Conservation (phyloP, 2,113 vertebrate species). For the Pygoscelis antarcticus region DNA sequence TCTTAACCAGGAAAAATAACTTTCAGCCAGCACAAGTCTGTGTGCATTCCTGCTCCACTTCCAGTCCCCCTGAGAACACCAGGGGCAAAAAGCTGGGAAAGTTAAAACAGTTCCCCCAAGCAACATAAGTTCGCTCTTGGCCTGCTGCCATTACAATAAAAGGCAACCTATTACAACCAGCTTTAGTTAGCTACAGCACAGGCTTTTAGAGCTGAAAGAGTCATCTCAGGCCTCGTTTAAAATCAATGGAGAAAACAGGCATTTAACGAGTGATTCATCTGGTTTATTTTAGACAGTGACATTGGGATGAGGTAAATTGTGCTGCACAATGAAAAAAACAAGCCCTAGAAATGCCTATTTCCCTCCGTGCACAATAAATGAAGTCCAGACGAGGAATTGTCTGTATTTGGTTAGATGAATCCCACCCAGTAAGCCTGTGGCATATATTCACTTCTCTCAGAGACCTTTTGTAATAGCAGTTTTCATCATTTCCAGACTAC, state of each 20-base stretch:
- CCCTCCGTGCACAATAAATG: neutral
- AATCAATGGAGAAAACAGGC: neutral
- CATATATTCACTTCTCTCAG: neutral
- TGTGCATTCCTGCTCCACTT: neutral
- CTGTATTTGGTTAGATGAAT: neutral
- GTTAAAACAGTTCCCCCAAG: neutral
- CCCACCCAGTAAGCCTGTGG: neutral
- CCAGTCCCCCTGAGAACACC: neutral
- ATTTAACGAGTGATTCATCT: neutral
- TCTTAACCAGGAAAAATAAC: neutral
- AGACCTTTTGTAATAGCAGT: neutral
- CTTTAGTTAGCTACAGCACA: neutral
- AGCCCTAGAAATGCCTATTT: neutral
- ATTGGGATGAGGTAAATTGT: neutral
- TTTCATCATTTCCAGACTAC: neutral
- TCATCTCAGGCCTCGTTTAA: neutral
- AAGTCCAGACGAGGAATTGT: neutral
- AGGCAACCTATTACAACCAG: neutral
- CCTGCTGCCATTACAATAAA: neutral
- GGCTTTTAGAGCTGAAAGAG: neutral
- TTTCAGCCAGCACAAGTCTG: neutral
- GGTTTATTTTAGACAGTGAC: conserved; percentile 3
- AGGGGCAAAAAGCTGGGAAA: neutral
- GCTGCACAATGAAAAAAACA: neutral
- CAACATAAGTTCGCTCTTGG: neutral